Percentiles rank a stretch among this genome's conserved stretches.
Evolutionary conservation across 2,888 invertebrate species (phyloP).

Genomic region (Hipparchia semele): DNA sequence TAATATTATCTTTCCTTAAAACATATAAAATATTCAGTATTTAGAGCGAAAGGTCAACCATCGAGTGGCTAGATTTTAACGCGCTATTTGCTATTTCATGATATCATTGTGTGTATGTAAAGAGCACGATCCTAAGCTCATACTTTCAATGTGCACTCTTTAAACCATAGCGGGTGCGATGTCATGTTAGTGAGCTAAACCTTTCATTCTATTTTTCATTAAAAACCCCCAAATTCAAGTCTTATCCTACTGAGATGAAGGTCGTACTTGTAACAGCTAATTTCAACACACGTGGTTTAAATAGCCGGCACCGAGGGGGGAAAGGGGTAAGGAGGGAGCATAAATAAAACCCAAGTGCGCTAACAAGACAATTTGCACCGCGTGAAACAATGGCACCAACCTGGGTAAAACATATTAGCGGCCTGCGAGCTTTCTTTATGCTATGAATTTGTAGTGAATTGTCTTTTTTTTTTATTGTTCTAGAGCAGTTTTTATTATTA

Average conservation of each 20-base stretch:
- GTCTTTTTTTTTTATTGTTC: neutral
- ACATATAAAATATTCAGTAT: too few relatives aligned
- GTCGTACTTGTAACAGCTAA: conserved; percentile 3
- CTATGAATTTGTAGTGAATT: neutral
- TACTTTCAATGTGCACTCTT: too few relatives aligned
- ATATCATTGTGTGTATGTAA: too few relatives aligned
- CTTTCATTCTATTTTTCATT: too few relatives aligned
- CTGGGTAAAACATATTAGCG: neutral
- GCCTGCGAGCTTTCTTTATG: neutral
- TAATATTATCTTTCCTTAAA: too few relatives aligned
- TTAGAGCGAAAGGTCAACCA: too few relatives aligned
- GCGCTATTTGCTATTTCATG: too few relatives aligned
- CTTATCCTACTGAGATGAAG: neutral
- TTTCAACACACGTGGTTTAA: neutral
- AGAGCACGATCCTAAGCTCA: too few relatives aligned
- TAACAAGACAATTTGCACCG: conserved; percentile 18
- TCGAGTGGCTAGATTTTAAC: too few relatives aligned
- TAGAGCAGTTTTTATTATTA: neutral
- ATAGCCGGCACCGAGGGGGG: neutral
- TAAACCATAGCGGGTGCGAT: too few relatives aligned
- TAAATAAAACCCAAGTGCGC: conserved; percentile 18
- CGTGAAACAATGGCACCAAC: neutral
- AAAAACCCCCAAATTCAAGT: neutral
- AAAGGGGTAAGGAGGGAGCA: neutral
- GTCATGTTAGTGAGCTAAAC: too few relatives aligned